These are phyloP conservation scores for Apis laboriosa DNA, from an alignment of 1,140 invertebrate species.

Conservation along the genomic window DNA sequence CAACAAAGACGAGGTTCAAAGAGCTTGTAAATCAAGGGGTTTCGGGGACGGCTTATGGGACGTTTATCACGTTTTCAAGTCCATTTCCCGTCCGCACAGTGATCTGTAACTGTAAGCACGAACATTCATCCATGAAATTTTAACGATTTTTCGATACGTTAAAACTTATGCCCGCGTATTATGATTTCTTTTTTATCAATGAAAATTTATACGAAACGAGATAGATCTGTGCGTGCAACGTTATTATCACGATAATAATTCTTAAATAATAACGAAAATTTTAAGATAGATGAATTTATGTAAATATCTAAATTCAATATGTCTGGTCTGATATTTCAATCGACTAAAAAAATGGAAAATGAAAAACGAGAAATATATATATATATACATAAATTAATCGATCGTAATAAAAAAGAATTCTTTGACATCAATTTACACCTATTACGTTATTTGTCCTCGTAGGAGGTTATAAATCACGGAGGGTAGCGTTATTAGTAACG, in stretches of 20 bases:
- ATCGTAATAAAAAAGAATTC: background rate
- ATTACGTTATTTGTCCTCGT: constrained; percentile 10
- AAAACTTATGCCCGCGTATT: too few relatives aligned
- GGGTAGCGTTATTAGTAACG: constrained; percentile 20
- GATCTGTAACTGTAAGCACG: constrained; percentile 18
- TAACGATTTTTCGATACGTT: background rate
- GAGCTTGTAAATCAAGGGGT: constrained; percentile 20
- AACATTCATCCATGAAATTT: background rate
- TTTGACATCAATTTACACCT: background rate
- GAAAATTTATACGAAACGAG: too few relatives aligned
- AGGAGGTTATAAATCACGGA: constrained; percentile 9
- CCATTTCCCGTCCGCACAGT: constrained; percentile 10
- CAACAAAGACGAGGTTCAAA: constrained; percentile 15
- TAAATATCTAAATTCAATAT: too few relatives aligned
- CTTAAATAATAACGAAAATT: too few relatives aligned
- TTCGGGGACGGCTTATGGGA: background rate
- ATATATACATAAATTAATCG: background rate
- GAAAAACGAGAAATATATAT: too few relatives aligned
- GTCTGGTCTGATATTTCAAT: too few relatives aligned
- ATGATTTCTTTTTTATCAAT: too few relatives aligned
- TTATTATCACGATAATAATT: too few relatives aligned
- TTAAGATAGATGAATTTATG: too few relatives aligned
- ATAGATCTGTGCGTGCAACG: too few relatives aligned
- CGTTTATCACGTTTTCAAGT: constrained; percentile 28
- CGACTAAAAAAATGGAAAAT: too few relatives aligned